A percentile compares a stretch with the other conserved stretches of the same genome.
These are phyloP conservation scores for Ursus arctos DNA, from an alignment of 2,113 vertebrate genomes.

Conservation along the genomic window DNA sequence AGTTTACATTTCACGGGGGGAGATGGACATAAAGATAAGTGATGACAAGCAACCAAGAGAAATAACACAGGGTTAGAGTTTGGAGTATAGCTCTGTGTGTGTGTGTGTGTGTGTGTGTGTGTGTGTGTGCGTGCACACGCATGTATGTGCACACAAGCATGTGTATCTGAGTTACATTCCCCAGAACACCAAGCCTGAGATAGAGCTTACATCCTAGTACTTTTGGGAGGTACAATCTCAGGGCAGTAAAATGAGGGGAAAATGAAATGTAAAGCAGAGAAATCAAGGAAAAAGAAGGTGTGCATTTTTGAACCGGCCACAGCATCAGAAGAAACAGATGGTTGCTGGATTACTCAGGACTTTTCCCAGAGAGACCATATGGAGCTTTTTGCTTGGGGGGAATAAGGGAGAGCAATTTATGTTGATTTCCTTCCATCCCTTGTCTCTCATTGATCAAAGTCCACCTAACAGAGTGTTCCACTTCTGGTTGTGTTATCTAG, in stretches of 20 bases:
- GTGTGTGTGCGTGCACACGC: accelerated
- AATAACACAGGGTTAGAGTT: neutral
- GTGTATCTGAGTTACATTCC: neutral
- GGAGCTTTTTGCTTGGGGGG: neutral
- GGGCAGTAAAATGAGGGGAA: neutral
- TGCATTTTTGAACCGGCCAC: neutral
- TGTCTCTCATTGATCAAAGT: neutral
- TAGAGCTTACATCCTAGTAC: neutral
- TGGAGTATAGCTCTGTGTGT: neutral
- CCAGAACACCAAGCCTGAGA: neutral
- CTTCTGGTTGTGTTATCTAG: neutral
- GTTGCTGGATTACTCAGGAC: neutral
- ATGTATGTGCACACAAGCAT: neutral
- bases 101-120: neutral
- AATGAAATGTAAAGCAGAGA: neutral
- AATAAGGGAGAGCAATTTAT: neutral
- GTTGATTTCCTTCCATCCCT: neutral
- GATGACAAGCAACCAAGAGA: neutral
- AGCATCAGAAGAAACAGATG: neutral
- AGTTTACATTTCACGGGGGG: neutral
- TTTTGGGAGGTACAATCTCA: neutral
- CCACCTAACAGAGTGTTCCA: neutral
- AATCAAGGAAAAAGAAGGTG: neutral
- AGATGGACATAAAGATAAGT: neutral
- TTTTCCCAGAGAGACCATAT: neutral